phyloP scores from a whole-genome alignment of 2,797 vertebrate species.

The Bovichtus variegatus region DNA sequence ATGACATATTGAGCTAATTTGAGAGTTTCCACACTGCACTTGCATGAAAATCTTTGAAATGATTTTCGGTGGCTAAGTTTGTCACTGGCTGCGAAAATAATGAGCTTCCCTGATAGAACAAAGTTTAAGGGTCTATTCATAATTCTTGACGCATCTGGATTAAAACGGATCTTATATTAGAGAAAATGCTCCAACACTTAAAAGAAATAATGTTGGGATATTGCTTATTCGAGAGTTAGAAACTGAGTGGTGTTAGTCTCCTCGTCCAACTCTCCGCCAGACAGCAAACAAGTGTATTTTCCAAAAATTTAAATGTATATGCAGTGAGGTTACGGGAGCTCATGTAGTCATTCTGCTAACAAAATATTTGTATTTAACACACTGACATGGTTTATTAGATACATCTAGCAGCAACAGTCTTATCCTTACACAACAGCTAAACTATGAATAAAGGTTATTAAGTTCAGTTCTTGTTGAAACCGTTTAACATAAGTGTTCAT shows the following conservation, averaged over 20 bases:
- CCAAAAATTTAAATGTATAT: not conserved
- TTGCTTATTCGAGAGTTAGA: too few species aligned
- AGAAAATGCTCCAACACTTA: not conserved
- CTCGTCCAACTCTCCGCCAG: not conserved
- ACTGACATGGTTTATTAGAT: not conserved
- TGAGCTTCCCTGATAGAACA: constrained; percentile 33
- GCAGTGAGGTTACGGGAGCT: not conserved
- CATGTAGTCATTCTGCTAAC: not conserved
- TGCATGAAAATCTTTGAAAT: constrained; percentile 46
- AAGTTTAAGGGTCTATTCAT: constrained; percentile 33
- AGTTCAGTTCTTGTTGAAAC: not conserved
- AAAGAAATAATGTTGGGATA: too few species aligned
- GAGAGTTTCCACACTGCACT: not conserved
- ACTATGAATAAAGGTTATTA: not conserved
- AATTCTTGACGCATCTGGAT: constrained; percentile 29
- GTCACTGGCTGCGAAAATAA: constrained; percentile 40
- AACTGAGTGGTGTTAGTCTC: not conserved
- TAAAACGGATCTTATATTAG: not conserved
- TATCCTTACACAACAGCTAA: too few species aligned
- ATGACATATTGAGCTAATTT: constrained; percentile 31
- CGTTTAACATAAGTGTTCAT: not conserved
- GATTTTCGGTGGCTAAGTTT: constrained; percentile 30
- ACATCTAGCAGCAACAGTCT: not conserved
- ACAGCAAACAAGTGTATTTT: not conserved
- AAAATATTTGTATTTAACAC: not conserved